Base-by-base conservation (phyloP, 2,888 invertebrate genomes). In the Megaustenia siamemsis region DNA sequence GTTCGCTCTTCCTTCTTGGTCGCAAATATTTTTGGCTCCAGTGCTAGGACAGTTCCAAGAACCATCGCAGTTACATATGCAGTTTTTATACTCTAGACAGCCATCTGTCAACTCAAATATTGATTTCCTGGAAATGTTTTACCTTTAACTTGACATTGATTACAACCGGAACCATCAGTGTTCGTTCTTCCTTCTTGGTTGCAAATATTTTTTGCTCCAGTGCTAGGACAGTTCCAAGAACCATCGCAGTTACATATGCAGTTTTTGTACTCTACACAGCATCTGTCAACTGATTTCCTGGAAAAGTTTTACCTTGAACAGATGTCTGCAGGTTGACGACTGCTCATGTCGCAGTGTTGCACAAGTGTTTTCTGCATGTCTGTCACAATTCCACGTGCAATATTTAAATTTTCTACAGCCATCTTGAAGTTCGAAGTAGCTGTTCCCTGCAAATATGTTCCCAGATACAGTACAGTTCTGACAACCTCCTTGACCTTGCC, bases 241-340 rank as follows among this genome's bases (percentile, higher is more conserved):
- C 91, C 92, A 63, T 88, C 86, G 82, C 91, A 91, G 12, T 86
- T 83, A 84, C 92, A 92, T 32, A 88, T 83, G 69, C 92, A 92
- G 43, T 89, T 88, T 32, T 86, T 83, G 86, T 90, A 92, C 35
- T 90, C 87, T 18, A 88, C 86, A 56, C 92, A 92, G 8, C 89
- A n/a, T n/a, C n/a, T n/a, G n/a, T n/a, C n/a, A 88, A 75, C 1
- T 87, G 86, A 68, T 90, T 88, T 24, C 90, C 91, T 8, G 86
- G 85, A 56, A 89, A 86, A n/a, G 78, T 82, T 45, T 87, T 82
- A 60, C 84, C 86, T 69, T 84, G 56, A 40, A 82, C 86, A 63
- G 69, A 73, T 43, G 49, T 4, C 71, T 35, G 43, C 87, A 87
- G 18, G 28, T n/a, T 15, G 35, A 12, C 28, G 76, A 15, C 43